Conservation (phyloP, 92 coral and sea anemone genomes). For the Epizoanthus scotinus region DNA sequence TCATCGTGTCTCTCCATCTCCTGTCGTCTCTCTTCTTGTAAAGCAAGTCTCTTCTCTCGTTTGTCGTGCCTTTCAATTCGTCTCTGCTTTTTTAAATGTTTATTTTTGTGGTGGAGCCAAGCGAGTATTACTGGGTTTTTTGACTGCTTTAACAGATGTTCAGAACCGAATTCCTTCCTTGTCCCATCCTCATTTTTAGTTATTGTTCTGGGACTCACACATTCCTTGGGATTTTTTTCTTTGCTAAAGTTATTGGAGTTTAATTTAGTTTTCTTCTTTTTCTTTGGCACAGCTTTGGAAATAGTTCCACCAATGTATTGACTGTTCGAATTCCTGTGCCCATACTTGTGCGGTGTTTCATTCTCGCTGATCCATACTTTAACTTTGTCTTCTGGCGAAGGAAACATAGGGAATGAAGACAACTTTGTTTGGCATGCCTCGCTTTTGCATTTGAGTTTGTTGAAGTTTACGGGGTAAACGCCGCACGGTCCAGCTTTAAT, state of each 20-base stretch:
- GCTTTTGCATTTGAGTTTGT: constrained; percentile 47
- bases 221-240: constrained; percentile 14
- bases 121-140: constrained; percentile 78
- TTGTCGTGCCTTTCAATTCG: constrained; percentile 69
- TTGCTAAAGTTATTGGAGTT: constrained; percentile 13
- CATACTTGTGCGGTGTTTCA: constrained; percentile 27
- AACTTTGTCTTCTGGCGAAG: constrained; percentile 73
- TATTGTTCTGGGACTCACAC: constrained; percentile 16
- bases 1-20: constrained; percentile 51
- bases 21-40: constrained; percentile 66
- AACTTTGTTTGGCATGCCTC: constrained; percentile 80
- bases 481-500: constrained; percentile 63
- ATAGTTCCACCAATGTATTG: too few species aligned
- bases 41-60: constrained; percentile 69
- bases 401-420: constrained; percentile 78
- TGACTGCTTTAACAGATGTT: constrained; percentile 82
- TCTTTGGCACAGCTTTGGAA: background rate
- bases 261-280: constrained; percentile 22
- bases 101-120: constrained; percentile 86
- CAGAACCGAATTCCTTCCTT: constrained; percentile 68
- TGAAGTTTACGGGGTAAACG: constrained; percentile 69
- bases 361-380: constrained; percentile 83
- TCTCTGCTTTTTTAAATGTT: constrained; percentile 59
- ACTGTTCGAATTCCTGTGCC: too few species aligned
- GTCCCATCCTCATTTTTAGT: constrained; percentile 70